A percentile compares a stretch with the other conserved stretches of the same genome.
Evolutionary conservation across 2,888 invertebrate species (phyloP).

Genomic region (Biston stratarius): DNA sequence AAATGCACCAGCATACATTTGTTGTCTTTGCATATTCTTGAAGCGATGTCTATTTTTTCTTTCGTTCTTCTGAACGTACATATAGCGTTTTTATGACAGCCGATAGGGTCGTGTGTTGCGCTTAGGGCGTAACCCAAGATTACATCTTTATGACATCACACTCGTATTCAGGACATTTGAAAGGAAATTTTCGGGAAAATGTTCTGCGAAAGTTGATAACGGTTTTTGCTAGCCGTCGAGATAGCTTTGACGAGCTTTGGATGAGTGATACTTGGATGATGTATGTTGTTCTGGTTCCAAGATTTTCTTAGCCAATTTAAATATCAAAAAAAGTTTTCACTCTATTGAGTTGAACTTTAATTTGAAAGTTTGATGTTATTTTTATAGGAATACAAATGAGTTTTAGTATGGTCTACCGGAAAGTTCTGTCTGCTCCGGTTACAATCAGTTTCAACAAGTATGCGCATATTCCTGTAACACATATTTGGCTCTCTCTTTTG

Average conservation of each 20-base stretch:
- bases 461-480: too few species aligned
- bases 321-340: too few species aligned
- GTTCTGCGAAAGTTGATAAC: conserved; percentile 34
- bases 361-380: too few species aligned
- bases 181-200: conserved; percentile 28
- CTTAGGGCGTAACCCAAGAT: conserved; percentile 47
- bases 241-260: conserved; percentile 26
- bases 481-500: too few species aligned
- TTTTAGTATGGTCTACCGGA: too few species aligned
- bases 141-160: conserved; percentile 50
- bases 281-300: background rate
- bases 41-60: background rate
- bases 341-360: too few species aligned
- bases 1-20: background rate
- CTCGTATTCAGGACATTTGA: conserved; percentile 33
- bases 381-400: too few species aligned
- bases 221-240: conserved; percentile 15
- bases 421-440: too few species aligned
- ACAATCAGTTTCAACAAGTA: too few species aligned
- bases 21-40: background rate
- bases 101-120: conserved; percentile 57
- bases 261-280: conserved; percentile 18
- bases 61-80: background rate
- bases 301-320: background rate
- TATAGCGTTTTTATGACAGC: conserved; percentile 63